Evolutionary conservation across 2,113 vertebrate genomes (phyloP), one percentile per base, ranked within the genome.

Genomic region (Ictalurus furcatus): DNA sequence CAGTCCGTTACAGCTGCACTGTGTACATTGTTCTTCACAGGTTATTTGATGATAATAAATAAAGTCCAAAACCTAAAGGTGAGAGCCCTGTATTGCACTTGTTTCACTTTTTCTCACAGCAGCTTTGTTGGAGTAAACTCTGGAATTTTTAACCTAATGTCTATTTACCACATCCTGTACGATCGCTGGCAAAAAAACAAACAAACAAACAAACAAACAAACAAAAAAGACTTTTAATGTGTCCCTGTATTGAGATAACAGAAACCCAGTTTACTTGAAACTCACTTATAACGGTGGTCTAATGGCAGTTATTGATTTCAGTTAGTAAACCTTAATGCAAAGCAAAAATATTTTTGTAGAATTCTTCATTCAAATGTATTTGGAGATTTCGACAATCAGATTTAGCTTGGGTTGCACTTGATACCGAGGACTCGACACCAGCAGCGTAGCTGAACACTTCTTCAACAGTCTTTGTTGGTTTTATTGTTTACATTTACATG

Each of bases 11-110:
- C 81, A 84, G 58, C 58, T 84, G 81, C 58, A 84, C 81, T 84
- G 58, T 84, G 58, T 44, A 84, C 17, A 65, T 44, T 85, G 73
- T n/a, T 81, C 74, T 89, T 91, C 90, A 89, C 86, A 85, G 44
- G 67, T 87, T 73, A 79, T 34, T 54, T 56, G 7, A 74, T 73
- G 80, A 87, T 65, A 37, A 90, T 85, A 88, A 85, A 86, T 86
- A 73, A 84, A 89, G 82, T 86, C 80, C 61, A 71, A 84, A 79
- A 84, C 71, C 52, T 48, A 17, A 34, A 67, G 12, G 69, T 73
- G 30, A 85, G 52, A 82, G 87, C 76, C 63, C 82, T 88, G 67
- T 84, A 83, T 86, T 84, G 65, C 16, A 80, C 23, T 48, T 58
- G 30, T 87, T 74, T 76, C 25, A 19, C n/a, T 84, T 63, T 84